phyloP scores from a whole-genome alignment of 2,113 vertebrate species.

The Percopsis transmontana region DNA sequence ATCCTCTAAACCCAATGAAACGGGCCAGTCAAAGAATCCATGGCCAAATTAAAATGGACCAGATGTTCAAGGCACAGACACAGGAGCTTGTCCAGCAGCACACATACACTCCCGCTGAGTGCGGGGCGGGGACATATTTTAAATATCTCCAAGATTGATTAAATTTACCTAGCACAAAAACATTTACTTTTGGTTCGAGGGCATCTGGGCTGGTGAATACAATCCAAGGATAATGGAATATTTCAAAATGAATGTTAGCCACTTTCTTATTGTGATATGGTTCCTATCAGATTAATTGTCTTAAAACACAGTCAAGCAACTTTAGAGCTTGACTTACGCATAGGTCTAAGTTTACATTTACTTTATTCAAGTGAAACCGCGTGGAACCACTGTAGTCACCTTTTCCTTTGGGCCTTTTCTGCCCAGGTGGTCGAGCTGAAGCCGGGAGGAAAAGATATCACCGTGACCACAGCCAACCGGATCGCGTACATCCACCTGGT shows the following conservation, averaged over 20 bases:
- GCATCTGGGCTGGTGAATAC: background rate
- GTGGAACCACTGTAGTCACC: background rate
- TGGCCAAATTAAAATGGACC: slow-evolving; percentile 71
- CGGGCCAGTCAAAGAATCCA: slow-evolving; percentile 33
- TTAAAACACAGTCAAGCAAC: background rate
- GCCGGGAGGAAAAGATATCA: slow-evolving; percentile 90
- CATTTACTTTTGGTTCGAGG: slow-evolving; percentile 16
- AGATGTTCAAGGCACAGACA: slow-evolving; percentile 60
- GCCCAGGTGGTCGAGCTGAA: slow-evolving; percentile 94
- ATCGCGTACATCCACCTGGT: slow-evolving; percentile 96
- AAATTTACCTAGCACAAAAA: slow-evolving; percentile 20
- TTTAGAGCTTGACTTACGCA: too few species aligned
- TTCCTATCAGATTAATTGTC: background rate
- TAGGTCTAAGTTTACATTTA: background rate
- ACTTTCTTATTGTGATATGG: too few species aligned
- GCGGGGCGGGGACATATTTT: slow-evolving; percentile 39
- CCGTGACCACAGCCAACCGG: slow-evolving; percentile 93
- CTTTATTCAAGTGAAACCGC: background rate
- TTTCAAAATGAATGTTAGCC: background rate
- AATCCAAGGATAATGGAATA: background rate
- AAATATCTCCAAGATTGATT: slow-evolving; percentile 44
- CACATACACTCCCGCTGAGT: slow-evolving; percentile 16
- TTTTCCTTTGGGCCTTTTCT: slow-evolving; percentile 7
- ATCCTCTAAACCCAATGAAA: slow-evolving; percentile 70
- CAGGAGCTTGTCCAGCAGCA: slow-evolving; percentile 19